phyloP scores from a whole-genome alignment of 2,888 invertebrate species.

The Scaeva pyrastri region DNA sequence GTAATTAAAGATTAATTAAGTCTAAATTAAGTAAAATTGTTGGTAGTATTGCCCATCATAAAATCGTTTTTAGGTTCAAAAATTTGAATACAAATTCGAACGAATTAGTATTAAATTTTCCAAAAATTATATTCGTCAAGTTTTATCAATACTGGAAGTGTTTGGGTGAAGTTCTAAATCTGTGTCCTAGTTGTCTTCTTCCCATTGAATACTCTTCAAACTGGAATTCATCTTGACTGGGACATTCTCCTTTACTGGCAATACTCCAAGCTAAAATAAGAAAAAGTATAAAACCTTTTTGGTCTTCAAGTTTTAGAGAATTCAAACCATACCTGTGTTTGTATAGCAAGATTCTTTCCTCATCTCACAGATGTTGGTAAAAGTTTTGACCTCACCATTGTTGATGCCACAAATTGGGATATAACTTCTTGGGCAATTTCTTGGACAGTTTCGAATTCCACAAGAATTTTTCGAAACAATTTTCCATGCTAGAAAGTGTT shows the following conservation, averaged over 20 bases:
- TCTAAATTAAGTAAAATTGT: too few relatives aligned
- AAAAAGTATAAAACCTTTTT: background rate
- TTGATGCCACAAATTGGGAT: slow-evolving; percentile 47
- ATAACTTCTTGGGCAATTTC: slow-evolving; percentile 40
- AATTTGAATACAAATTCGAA: too few relatives aligned
- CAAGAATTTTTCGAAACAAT: slow-evolving; percentile 44
- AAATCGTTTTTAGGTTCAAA: too few relatives aligned
- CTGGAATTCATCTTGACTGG: background rate
- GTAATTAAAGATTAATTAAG: too few relatives aligned
- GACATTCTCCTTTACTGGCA: slow-evolving; percentile 41
- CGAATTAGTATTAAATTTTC: too few relatives aligned
- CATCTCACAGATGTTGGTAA: slow-evolving; percentile 58
- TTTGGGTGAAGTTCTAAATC: too few relatives aligned
- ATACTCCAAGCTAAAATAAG: slow-evolving; percentile 44
- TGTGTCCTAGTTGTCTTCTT: too few relatives aligned
- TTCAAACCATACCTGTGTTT: slow-evolving; percentile 20
- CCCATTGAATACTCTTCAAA: too few relatives aligned
- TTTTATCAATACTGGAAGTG: too few relatives aligned
- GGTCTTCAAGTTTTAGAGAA: background rate
- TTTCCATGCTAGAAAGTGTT: slow-evolving; percentile 40
- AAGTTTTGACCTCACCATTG: slow-evolving; percentile 38
- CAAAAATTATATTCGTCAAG: too few relatives aligned
- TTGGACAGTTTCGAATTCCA: slow-evolving; percentile 22
- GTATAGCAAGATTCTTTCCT: slow-evolving; percentile 47
- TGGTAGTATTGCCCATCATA: too few relatives aligned